Base-by-base conservation (phyloP, 2,797 vertebrate genomes). In the Alca torda region DNA sequence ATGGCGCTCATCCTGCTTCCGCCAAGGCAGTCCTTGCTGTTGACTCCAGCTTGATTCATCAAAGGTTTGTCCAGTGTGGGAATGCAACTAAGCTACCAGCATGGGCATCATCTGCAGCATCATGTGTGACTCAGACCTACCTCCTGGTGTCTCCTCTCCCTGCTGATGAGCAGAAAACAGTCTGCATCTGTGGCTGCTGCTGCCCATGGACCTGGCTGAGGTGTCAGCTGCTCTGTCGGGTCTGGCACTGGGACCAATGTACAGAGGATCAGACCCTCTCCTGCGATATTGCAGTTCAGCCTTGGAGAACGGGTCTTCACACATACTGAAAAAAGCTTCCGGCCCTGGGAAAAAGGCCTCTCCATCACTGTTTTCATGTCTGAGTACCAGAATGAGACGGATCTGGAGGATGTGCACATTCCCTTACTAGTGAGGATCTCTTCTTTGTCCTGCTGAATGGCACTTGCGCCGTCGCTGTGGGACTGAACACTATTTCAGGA, bases 391-490 rank as follows among this genome's bases (percentile, higher is more conserved):
- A 51, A 33, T 3, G 16, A 50, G 56, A 21, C 35, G 13, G 8
- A 14, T 37, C 26, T 11, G 33, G 26, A 24, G 43, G 50, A 50
- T 10, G 1, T 14, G 7, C 16, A 9, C 8, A 37, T 69, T 56
- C 50, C 43, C 10, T 17, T 21, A 4, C 8, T 10, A 13, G 24
- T 14, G 70, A 61, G 72, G 48, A 61, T 68, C 54, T 54, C 50
- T 43, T 30, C 37, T 37, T 57, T 51, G 37, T 57, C 28, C 37
- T 37, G 43, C 41, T 41, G 41, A 41, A 41, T 16, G 41, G 41
- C 41, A 41, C 41, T 41, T 41, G 41, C 33, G 23, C 9, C 1
- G 1, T 31, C 0, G 1, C 43, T 25, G 8, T 57, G 10, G 45
- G 46, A 53, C 39, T 24, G 8, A 9, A 24, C 19, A 21, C 17